Percentiles rank a stretch among this genome's conserved stretches.
Evolutionary conservation across 2,113 vertebrate genomes (phyloP).

Genomic region (Cisticola juncidis): DNA sequence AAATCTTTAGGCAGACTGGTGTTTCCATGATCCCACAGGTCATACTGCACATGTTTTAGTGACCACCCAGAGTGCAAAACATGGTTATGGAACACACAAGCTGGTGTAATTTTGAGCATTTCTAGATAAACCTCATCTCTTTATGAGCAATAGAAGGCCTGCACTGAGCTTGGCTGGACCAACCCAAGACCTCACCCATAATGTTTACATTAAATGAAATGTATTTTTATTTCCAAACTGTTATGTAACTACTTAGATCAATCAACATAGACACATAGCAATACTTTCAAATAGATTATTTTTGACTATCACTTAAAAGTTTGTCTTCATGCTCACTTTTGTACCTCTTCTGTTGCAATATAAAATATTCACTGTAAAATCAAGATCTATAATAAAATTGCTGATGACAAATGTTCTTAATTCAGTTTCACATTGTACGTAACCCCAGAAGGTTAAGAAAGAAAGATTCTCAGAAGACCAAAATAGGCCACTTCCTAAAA

Average conservation of each 20-base stretch:
- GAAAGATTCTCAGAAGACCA: background rate
- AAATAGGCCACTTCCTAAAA: background rate
- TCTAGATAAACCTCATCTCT: background rate
- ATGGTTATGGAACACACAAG: background rate
- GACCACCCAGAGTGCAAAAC: background rate
- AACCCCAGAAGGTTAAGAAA: background rate
- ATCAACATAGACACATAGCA: background rate
- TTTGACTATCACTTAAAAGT: background rate
- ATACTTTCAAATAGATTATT: background rate
- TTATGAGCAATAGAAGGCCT: background rate
- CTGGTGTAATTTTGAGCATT: background rate
- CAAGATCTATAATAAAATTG: background rate
- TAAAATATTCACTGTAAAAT: background rate
- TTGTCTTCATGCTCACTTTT: background rate
- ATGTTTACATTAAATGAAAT: slow-evolving; percentile 20
- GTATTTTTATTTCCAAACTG: background rate
- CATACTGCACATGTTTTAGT: background rate
- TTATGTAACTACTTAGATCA: background rate
- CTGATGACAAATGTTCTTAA: background rate
- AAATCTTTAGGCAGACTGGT: background rate
- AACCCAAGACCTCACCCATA: background rate
- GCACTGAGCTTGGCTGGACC: background rate
- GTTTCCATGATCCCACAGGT: background rate
- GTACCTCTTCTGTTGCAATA: background rate
- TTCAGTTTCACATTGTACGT: background rate